These are phyloP conservation scores for Aleiodes alternator DNA, from an alignment of 2,888 invertebrate genomes.

Conservation along the genomic window DNA sequence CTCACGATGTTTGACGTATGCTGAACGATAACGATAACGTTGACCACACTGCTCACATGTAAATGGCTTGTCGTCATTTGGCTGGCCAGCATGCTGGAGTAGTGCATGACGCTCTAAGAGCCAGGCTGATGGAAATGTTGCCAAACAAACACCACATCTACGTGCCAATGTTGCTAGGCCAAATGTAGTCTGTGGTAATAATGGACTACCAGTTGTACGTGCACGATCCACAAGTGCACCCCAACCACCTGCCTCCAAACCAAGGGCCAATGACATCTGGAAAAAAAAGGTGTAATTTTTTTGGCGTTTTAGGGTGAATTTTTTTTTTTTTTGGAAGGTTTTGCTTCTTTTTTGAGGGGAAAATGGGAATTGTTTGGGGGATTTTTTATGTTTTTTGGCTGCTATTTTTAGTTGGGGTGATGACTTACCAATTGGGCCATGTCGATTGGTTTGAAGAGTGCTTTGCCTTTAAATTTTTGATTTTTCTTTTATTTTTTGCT, in stretches of 20 bases:
- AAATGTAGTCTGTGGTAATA: conserved; percentile 59
- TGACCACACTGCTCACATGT: conserved; percentile 95
- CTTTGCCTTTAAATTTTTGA: conserved; percentile 27
- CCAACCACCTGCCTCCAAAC: conserved; percentile 75
- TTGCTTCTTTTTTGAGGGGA: not conserved
- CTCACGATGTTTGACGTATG: conserved; percentile 89
- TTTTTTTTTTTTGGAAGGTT: conserved; percentile 9
- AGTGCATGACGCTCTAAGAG: conserved; percentile 90
- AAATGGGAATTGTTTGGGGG: conserved; percentile 48
- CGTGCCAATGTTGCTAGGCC: conserved; percentile 74
- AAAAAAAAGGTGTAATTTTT: conserved; percentile 51
- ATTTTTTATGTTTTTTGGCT: not conserved
- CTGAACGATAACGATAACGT: conserved; percentile 91
- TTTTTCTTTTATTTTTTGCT: conserved; percentile 9
- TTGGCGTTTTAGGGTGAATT: conserved; percentile 13
- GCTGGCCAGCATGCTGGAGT: conserved; percentile 85
- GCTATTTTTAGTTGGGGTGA: not conserved
- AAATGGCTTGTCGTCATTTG: conserved; percentile 89
- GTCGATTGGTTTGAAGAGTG: conserved; percentile 30
- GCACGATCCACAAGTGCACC: conserved; percentile 72
- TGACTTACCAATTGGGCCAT: conserved; percentile 25
- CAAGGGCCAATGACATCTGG: conserved; percentile 72
- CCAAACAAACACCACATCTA: conserved; percentile 89
- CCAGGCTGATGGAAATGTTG: conserved; percentile 92
- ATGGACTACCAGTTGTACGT: conserved; percentile 72